Evolutionary conservation across 1,140 invertebrate species (phyloP).

Genomic region (Trialeurodes vaporariorum): DNA sequence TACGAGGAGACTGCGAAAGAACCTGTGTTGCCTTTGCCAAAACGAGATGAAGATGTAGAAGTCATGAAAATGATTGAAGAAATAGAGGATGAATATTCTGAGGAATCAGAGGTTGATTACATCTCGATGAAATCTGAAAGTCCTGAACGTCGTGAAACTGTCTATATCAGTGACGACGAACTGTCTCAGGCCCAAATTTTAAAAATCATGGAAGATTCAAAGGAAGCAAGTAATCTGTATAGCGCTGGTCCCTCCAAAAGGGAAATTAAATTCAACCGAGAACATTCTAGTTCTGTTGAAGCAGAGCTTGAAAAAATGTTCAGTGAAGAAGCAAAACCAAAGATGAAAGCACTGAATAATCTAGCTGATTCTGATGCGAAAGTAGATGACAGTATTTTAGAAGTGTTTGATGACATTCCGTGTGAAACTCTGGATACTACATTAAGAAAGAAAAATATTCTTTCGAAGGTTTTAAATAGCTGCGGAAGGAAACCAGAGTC

Average conservation of each 20-base stretch:
- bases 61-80: neutral
- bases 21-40: neutral
- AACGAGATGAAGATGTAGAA: neutral
- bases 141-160: neutral
- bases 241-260: neutral
- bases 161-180: neutral
- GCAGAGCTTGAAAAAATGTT: neutral
- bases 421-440: no score
- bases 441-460: no score
- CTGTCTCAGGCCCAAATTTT: slow-evolving; percentile 2
- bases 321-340: neutral
- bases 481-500: no score
- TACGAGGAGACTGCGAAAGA: neutral
- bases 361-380: neutral
- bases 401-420: neutral
- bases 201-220: neutral
- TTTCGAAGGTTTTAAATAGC: no score
- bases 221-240: neutral
- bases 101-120: neutral
- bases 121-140: slow-evolving; percentile 1
- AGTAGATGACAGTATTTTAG: neutral
- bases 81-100: neutral
- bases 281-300: neutral
- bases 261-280: neutral
- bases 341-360: neutral